phyloP scores from a whole-genome alignment of 2,113 vertebrate genomes.

The Ailuropoda melanoleuca region DNA sequence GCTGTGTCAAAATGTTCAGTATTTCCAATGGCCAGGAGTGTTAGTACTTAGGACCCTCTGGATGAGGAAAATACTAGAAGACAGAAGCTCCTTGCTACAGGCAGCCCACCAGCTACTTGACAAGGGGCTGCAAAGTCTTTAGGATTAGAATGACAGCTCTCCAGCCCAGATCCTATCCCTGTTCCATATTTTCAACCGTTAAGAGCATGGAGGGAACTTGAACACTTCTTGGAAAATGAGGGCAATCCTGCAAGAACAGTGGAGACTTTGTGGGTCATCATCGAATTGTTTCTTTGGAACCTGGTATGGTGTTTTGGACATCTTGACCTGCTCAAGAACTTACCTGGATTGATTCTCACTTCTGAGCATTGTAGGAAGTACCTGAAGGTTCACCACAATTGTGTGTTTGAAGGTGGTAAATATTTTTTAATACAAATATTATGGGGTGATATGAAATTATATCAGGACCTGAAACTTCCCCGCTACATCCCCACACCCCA shows the following conservation, averaged over 20 bases:
- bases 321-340: slow-evolving; percentile 94
- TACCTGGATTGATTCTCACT: slow-evolving; percentile 94
- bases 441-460: slow-evolving; percentile 97
- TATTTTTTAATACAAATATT: slow-evolving; percentile 96
- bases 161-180: slow-evolving; percentile 92
- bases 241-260: slow-evolving; percentile 93
- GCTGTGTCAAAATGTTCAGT: slow-evolving; percentile 79
- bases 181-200: slow-evolving; percentile 97
- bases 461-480: slow-evolving; percentile 94
- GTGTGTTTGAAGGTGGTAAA: slow-evolving; percentile 95
- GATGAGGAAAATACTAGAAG: slow-evolving; percentile 82
- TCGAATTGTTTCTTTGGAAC: slow-evolving; percentile 98
- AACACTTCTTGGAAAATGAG: slow-evolving; percentile 96
- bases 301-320: slow-evolving; percentile 97
- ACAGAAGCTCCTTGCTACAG: slow-evolving; percentile 86
- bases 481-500: slow-evolving; percentile 93
- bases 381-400: slow-evolving; percentile 89
- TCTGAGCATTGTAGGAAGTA: slow-evolving; percentile 94
- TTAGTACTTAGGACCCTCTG: slow-evolving; percentile 88
- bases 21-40: slow-evolving; percentile 89
- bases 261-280: slow-evolving; percentile 95
- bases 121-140: slow-evolving; percentile 88
- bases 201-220: slow-evolving; percentile 97
- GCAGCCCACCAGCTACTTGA: slow-evolving; percentile 92
- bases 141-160: slow-evolving; percentile 90